Evolutionary conservation across 2,113 vertebrate species (phyloP), one percentile per base, ranked within the genome.

Genomic region (Datnioides undecimradiatus): DNA sequence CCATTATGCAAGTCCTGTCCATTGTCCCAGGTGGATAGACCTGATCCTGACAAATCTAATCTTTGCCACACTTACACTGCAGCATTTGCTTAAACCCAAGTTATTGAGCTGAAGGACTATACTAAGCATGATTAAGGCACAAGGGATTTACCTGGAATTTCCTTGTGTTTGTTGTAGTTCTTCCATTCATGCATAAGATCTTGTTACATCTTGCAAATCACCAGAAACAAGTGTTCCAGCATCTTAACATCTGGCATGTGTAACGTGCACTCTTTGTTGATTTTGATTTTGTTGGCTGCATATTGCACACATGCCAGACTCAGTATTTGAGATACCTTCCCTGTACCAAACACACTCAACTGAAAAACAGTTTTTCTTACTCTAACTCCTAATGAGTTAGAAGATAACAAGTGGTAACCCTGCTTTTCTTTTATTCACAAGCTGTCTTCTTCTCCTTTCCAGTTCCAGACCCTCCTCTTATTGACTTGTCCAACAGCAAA

Each of bases 391-490:
- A 29, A 45, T 34, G 27, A 8, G 19, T 23, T 40, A 2, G 7
- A 5, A 3, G 8, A 11, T 38, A 33, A 43, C 12, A 13, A 43
- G 14, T 34, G 8, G 34, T 43, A 46, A 17, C 11, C 17, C 51
- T 17, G 6, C 10, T 25, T 55, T 80, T 9, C 33, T n/a, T 68
- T 31, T 8, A 31, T 65, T 64, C 1, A 14, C 71, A 0, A 12
- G 14, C 7, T 58, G 29, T 60, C 5, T 59, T 19, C n/a, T n/a
- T 0, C 38, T 17, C 23, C 6, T 13, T 34, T 84, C n/a, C 81
- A 99, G 97, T 97, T 85, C 87, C 97, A 17, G 95, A 96, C 86
- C 93, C 96, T 68, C 98, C 98, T 38, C 94, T 98, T 87, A 98
- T 99, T 69, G 97, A 95, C 49, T 93, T 96, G 76, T 95, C 96